Conservation (phyloP, 2,888 invertebrate species). For the Glomeris marginata region DNA sequence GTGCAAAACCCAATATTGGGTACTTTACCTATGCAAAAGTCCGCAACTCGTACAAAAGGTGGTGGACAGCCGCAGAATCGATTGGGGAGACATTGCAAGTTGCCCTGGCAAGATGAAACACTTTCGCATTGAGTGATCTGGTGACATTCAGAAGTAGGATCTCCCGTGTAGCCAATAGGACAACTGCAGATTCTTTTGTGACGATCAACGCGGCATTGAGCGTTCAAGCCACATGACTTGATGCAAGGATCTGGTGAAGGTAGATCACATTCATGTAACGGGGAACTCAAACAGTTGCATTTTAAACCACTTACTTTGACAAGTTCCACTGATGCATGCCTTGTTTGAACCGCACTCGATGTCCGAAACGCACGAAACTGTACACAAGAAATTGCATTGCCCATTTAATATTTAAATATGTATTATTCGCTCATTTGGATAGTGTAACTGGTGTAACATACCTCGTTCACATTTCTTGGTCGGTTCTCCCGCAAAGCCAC, state of each 20-base stretch:
- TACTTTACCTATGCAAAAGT: constrained; percentile 15
- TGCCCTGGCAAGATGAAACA: constrained; percentile 10
- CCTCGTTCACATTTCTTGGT: constrained; percentile 18
- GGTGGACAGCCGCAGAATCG: constrained; percentile 12
- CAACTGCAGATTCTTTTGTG: constrained; percentile 65
- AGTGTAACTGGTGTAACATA: not conserved
- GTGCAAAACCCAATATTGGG: not conserved
- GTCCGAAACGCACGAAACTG: constrained; percentile 11
- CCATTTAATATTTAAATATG: not conserved
- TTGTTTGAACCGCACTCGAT: constrained; percentile 40
- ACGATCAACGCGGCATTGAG: constrained; percentile 54
- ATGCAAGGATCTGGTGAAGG: constrained; percentile 6
- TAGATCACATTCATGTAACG: constrained; percentile 7
- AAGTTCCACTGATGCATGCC: constrained; percentile 68
- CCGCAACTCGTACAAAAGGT: constrained; percentile 10
- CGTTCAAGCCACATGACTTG: constrained; percentile 48
- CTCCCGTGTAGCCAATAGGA: constrained; percentile 40
- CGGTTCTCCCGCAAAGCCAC: constrained; percentile 62
- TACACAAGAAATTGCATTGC: not conserved
- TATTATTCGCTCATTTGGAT: not conserved
- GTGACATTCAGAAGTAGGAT: constrained; percentile 13
- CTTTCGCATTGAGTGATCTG: not conserved
- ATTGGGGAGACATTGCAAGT: constrained; percentile 10
- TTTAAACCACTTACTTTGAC: constrained; percentile 27
- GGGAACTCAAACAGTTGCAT: too few relatives aligned